These are phyloP conservation scores for Tachina grossa DNA, from an alignment of 2,888 invertebrate genomes.

Conservation along the genomic window DNA sequence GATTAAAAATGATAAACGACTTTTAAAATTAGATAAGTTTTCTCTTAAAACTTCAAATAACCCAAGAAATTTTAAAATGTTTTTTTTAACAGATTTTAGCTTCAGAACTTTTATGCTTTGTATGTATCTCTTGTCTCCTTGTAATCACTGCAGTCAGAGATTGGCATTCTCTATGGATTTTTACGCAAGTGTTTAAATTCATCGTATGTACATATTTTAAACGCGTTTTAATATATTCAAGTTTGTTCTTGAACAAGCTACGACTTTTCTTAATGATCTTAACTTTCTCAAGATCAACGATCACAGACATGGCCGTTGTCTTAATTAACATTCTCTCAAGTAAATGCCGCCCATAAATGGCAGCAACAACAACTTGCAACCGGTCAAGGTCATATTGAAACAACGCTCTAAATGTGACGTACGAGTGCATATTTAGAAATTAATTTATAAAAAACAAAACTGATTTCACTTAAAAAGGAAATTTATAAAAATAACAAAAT, in stretches of 20 bases:
- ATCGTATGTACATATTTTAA: background rate
- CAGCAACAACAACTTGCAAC: conserved; percentile 41
- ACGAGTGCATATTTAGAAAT: conserved; percentile 51
- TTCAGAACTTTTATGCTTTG: background rate
- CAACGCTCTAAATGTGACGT: conserved; percentile 30
- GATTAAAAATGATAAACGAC: background rate
- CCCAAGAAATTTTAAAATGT: background rate
- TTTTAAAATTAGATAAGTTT: background rate
- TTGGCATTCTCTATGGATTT: no score
- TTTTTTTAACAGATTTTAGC: background rate
- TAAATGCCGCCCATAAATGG: conserved; percentile 34
- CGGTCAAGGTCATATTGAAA: conserved; percentile 69
- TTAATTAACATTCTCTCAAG: conserved; percentile 59
- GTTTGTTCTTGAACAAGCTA: conserved; percentile 23
- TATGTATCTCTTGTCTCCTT: background rate
- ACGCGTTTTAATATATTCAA: background rate
- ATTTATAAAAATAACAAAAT: conserved; percentile 54
- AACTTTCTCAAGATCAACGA: conserved; percentile 63
- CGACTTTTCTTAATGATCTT: conserved; percentile 46
- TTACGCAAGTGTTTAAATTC: background rate
- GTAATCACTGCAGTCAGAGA: no score
- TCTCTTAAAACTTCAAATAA: background rate
- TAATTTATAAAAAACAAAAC: conserved; percentile 35
- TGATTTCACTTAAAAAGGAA: conserved; percentile 71
- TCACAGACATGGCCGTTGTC: conserved; percentile 38